phyloP scores from a whole-genome alignment of 2,113 vertebrate species.

The Xiphophorus maculatus region DNA sequence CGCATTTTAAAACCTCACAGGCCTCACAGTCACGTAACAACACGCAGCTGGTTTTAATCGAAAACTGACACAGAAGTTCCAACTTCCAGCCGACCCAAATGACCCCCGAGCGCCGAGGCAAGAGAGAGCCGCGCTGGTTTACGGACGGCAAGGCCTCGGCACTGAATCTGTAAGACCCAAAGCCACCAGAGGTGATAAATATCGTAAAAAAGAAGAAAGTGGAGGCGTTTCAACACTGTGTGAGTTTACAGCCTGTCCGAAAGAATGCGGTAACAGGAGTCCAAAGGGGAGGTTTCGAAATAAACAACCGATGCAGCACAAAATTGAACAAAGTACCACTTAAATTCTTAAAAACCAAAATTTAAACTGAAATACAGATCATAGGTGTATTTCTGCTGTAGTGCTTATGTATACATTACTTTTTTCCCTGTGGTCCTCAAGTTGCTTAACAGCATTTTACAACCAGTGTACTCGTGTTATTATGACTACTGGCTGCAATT shows the following conservation, averaged over 20 bases:
- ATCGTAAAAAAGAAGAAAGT: not conserved
- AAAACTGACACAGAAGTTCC: not conserved
- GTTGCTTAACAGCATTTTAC: not conserved
- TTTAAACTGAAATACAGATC: not conserved
- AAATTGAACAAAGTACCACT: not conserved
- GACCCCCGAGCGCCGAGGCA: not conserved
- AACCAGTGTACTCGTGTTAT: not conserved
- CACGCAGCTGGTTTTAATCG: not conserved
- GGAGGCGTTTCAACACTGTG: not conserved
- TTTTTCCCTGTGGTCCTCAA: no score
- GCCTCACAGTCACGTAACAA: not conserved
- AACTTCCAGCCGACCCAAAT: not conserved
- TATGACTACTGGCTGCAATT: not conserved
- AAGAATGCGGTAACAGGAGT: not conserved
- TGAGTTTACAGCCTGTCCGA: not conserved
- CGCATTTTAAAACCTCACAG: not conserved
- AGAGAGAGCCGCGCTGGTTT: not conserved
- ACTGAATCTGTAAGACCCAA: not conserved
- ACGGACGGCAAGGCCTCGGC: not conserved
- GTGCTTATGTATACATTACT: not conserved
- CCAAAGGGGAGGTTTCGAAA: not conserved
- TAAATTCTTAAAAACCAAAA: not conserved
- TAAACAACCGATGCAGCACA: not conserved
- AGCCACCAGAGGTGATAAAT: not conserved
- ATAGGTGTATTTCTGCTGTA: not conserved